Conservation (phyloP, 2,888 invertebrate species). For the Drosophila borborema region DNA sequence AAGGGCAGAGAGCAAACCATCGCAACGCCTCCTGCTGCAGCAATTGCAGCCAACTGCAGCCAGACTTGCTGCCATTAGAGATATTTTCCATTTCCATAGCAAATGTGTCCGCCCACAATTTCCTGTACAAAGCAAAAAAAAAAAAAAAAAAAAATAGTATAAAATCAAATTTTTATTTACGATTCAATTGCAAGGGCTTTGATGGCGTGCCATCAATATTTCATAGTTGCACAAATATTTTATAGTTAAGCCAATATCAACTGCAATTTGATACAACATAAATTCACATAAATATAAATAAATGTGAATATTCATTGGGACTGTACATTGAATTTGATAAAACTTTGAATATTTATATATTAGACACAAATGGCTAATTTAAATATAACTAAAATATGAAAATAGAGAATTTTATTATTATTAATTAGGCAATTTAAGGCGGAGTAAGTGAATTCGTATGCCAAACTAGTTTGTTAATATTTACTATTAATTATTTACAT, state of each 20-base stretch:
- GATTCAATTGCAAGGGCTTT: conserved; percentile 45
- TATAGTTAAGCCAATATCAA: background rate
- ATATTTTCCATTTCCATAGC: conserved; percentile 59
- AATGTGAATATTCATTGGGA: background rate
- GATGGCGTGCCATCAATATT: conserved; percentile 29
- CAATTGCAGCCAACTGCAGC: background rate
- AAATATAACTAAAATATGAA: background rate
- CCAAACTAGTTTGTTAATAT: background rate
- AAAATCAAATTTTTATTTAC: conserved; percentile 54
- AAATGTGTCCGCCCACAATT: conserved; percentile 23
- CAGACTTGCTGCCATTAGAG: conserved; percentile 37
- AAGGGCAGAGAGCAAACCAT: background rate
- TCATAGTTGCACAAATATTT: conserved; percentile 12
- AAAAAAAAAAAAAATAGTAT: conserved; percentile 30
- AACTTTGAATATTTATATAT: background rate
- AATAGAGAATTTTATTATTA: background rate
- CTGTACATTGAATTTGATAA: no score
- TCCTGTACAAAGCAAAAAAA: conserved; percentile 12
- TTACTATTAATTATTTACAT: background rate
- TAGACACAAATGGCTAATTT: background rate
- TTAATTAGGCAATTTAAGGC: background rate
- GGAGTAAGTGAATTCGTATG: background rate
- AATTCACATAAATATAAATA: background rate
- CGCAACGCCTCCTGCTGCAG: background rate
- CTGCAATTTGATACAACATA: background rate